Percentiles rank a stretch among this genome's conserved stretches.
These are phyloP conservation scores for Philopedon plagiatum DNA, from an alignment of 2,888 invertebrate genomes.

Conservation along the genomic window DNA sequence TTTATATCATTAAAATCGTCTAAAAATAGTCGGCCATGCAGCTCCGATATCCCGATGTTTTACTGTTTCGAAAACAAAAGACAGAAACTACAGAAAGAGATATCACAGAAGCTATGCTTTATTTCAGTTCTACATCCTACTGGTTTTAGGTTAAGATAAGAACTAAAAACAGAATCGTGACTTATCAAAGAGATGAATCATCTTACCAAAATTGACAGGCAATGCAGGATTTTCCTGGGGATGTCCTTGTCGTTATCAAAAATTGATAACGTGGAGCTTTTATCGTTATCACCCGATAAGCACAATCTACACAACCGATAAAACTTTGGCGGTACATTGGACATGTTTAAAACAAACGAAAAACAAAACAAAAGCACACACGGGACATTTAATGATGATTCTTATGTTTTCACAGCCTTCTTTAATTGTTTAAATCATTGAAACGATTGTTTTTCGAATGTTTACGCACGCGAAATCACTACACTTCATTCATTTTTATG, in stretches of 20 bases:
- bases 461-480: constrained; percentile 61
- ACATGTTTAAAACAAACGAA: constrained; percentile 78
- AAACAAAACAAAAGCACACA: constrained; percentile 66
- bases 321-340: constrained; percentile 90
- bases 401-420: constrained; percentile 65
- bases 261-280: constrained; percentile 79
- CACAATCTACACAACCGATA: constrained; percentile 95
- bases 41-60: constrained; percentile 57
- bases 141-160: constrained; percentile 51
- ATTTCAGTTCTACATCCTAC: constrained; percentile 36
- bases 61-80: constrained; percentile 50
- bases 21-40: constrained; percentile 61
- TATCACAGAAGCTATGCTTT: constrained; percentile 39
- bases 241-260: constrained; percentile 78
- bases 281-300: constrained; percentile 75
- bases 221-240: constrained; percentile 79
- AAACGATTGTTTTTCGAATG: constrained; percentile 51
- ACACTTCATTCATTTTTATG: constrained; percentile 59
- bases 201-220: constrained; percentile 85
- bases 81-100: constrained; percentile 46
- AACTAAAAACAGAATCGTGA: constrained; percentile 51
- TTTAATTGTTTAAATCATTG: constrained; percentile 62
- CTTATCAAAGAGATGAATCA: constrained; percentile 63
- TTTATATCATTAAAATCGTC: constrained; percentile 64
- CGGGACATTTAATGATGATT: constrained; percentile 65